Evolutionary conservation across 2,888 invertebrate species (phyloP), one percentile per base, ranked within the genome.

Genomic region (Opisthograptis luteolata): DNA sequence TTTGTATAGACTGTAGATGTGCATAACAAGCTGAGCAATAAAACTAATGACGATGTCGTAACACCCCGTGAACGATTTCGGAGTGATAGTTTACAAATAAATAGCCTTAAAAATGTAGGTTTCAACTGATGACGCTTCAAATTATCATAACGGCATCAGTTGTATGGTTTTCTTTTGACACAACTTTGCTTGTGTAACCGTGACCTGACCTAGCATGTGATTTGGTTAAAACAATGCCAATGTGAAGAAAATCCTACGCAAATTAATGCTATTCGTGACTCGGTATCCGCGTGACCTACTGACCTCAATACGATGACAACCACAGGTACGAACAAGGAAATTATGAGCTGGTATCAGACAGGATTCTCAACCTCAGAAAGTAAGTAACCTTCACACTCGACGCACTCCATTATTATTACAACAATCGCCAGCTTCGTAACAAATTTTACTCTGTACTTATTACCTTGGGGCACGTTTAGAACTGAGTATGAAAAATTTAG

Each of bases 121-220:
- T 28, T 46, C 44, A 41, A 25, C 30, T 43, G 43, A 48, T 52
- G 55, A 49, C 35, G 47, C 49, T 51, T 31, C 40, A 25, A 53
- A 60, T 60, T 55, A 60, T 41, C 55, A 60, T 53, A 60, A 55
- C 31, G 14, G 53, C 49, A 46, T 46, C 40, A 36, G 25, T 45
- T 50, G 43, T 44, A 42, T 39, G 12, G 2, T 7, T 7, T 42
- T 32, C 5, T 49, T 14, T 32, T 37, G 41, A 41, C 31, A 40
- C 53, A 37, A 50, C 28, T 41, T 49, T 39, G 41, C 55, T 60
- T 58, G 47, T 51, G 55, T 58, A 60, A 60, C 48, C 45, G 19
- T 52, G 42, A 51, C 40, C 50, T 15, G 22, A 22, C 15, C 22
- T 35, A 39, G 39, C 28, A 50, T 46, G 48, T 35, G 41, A 48